Evolutionary conservation across 53 echinoderm and acorn worm genomes (phyloP).

Genomic region (Henricia sp.): DNA sequence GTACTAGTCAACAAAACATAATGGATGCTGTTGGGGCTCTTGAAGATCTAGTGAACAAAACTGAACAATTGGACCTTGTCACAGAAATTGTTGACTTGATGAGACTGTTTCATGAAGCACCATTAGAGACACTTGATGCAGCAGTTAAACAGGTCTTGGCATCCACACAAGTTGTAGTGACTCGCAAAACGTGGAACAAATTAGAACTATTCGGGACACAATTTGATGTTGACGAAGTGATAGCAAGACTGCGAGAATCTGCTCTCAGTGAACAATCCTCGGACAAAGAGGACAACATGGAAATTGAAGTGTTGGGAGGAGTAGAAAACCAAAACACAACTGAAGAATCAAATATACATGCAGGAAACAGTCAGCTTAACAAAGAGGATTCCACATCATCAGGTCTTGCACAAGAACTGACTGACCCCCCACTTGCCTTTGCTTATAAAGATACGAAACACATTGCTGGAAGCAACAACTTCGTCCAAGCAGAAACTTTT

Average conservation of each 20-base stretch:
- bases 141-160: not conserved
- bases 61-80: conserved; percentile 8
- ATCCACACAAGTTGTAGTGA: conserved; percentile 29
- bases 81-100: conserved; percentile 5
- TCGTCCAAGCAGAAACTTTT: not conserved
- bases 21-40: conserved; percentile 6
- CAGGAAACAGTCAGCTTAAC: too few relatives aligned
- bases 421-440: not conserved
- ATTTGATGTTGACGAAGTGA: not conserved
- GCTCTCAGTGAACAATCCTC: not conserved
- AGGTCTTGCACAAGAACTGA: not conserved
- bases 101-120: not conserved
- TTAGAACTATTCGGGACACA: conserved; percentile 33
- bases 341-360: too few relatives aligned
- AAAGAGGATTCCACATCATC: too few relatives aligned
- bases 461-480: not conserved
- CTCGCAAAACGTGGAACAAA: not conserved
- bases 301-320: not conserved
- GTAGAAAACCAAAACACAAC: not conserved
- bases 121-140: not conserved
- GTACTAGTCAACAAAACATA: conserved; percentile 11
- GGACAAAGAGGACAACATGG: not conserved
- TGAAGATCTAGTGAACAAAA: conserved; percentile 7
- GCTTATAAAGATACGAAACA: too few relatives aligned
- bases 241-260: not conserved